Conservation (phyloP, 2,113 vertebrate genomes). For the Columba janthina region DNA sequence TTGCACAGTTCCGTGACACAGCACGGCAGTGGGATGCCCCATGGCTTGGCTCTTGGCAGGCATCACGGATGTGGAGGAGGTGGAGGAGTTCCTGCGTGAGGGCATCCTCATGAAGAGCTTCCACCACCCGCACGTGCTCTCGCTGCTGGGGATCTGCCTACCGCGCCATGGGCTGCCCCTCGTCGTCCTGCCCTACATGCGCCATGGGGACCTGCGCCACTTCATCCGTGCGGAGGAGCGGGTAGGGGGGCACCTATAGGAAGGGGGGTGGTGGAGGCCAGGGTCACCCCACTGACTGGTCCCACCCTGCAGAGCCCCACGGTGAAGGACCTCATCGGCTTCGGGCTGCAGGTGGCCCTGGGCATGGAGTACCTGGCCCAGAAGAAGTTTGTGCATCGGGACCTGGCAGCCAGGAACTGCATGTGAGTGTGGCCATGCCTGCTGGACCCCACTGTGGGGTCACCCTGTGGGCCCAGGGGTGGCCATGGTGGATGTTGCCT, state of each 20-base stretch:
- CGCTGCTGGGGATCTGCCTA: constrained; percentile 89
- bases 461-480: accelerated
- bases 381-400: constrained; percentile 96
- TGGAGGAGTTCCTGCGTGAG: constrained; percentile 93
- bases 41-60: constrained; percentile 64
- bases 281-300: not conserved
- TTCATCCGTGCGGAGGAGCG: constrained; percentile 90
- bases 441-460: accelerated
- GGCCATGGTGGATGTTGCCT: not conserved
- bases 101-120: constrained; percentile 96
- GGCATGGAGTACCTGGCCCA: constrained; percentile 96
- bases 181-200: constrained; percentile 94
- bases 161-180: constrained; percentile 87
- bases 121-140: constrained; percentile 90
- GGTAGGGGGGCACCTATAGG: constrained; percentile 64
- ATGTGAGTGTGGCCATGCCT: constrained; percentile 81
- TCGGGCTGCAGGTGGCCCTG: constrained; percentile 92
- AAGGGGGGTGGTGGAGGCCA: accelerated
- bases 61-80: constrained; percentile 93
- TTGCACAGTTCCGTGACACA: accelerated
- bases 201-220: constrained; percentile 90
- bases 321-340: constrained; percentile 93
- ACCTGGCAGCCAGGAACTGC: constrained; percentile 96
- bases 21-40: accelerated
- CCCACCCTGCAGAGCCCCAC: constrained; percentile 85